Percentiles rank a stretch among this genome's conserved stretches.
Evolutionary conservation across 2,888 invertebrate species (phyloP).

Genomic region (Capitulum mitella): DNA sequence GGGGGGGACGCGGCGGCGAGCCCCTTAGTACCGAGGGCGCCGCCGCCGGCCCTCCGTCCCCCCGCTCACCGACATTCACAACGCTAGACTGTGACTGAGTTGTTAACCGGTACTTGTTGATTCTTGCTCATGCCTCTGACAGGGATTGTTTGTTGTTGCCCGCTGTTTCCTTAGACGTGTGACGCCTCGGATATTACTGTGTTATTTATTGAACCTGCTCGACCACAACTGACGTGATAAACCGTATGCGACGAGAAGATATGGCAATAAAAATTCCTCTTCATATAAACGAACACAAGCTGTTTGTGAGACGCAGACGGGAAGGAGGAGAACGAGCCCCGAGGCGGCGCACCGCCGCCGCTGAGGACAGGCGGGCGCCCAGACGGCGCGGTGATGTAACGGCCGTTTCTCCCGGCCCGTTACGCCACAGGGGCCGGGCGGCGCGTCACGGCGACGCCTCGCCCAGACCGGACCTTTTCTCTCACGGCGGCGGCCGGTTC

Average conservation of each 20-base stretch:
- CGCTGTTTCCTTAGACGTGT: not conserved
- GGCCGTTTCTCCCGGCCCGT: too few species aligned
- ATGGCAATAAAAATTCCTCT: not conserved
- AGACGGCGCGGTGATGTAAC: too few species aligned
- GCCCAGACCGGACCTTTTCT: not conserved
- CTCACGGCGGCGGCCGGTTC: not conserved
- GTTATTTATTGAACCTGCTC: slow-evolving; percentile 2
- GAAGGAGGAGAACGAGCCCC: not conserved
- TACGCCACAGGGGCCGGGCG: not conserved
- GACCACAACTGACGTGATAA: slow-evolving; percentile 19
- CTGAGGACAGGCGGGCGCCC: too few species aligned
- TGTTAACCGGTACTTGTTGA: not conserved
- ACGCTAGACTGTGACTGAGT: not conserved
- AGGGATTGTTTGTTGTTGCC: slow-evolving; percentile 11
- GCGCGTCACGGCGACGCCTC: not conserved
- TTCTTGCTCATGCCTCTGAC: not conserved
- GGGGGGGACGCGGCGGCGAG: not conserved
- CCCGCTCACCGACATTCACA: not conserved
- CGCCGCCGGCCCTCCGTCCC: not conserved
- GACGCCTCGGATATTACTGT: slow-evolving; percentile 11
- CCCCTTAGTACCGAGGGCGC: not conserved
- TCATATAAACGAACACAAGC: not conserved
- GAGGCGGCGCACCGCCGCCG: not conserved
- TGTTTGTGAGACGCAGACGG: too few species aligned
- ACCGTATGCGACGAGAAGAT: not conserved